These are phyloP conservation scores for Hyposoter dolosus DNA, from an alignment of 2,888 invertebrate genomes.

Conservation along the genomic window DNA sequence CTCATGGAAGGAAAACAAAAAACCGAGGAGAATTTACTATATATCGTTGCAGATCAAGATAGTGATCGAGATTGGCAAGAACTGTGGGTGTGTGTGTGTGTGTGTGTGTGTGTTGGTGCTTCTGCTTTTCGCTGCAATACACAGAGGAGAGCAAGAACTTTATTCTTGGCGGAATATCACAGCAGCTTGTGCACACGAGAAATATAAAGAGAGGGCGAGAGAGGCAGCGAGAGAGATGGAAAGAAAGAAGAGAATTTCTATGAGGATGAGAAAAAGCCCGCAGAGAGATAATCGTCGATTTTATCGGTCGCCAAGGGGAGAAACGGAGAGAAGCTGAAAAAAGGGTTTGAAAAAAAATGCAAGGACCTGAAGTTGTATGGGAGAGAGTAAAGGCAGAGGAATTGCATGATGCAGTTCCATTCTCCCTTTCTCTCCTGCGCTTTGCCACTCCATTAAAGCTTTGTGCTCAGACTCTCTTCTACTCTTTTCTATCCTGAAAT, in stretches of 20 bases:
- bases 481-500: constrained; percentile 56
- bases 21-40: constrained; percentile 47
- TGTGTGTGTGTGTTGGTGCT: constrained; percentile 32
- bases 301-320: constrained; percentile 64
- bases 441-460: constrained; percentile 51
- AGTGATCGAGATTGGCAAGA: constrained; percentile 64
- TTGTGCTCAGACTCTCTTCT: constrained; percentile 45
- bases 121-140: constrained; percentile 51
- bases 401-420: constrained; percentile 52
- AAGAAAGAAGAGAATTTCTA: constrained; percentile 60
- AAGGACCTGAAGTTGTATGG: constrained; percentile 36
- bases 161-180: constrained; percentile 64
- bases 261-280: constrained; percentile 68
- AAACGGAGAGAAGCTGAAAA: constrained; percentile 45
- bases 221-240: constrained; percentile 4
- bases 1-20: constrained; percentile 33
- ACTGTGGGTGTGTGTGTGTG: constrained; percentile 28
- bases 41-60: constrained; percentile 65
- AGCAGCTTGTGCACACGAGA: constrained; percentile 48
- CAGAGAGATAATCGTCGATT: constrained; percentile 68
- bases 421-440: constrained; percentile 20
- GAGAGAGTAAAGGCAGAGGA: constrained; percentile 37
- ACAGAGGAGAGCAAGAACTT: constrained; percentile 53
- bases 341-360: constrained; percentile 35
- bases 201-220: constrained; percentile 15